A percentile compares a stretch with the other conserved stretches of the same genome.
These are phyloP conservation scores for Drosophila nr. medialis DNA, from an alignment of 2,888 invertebrate species.

Conservation along the genomic window DNA sequence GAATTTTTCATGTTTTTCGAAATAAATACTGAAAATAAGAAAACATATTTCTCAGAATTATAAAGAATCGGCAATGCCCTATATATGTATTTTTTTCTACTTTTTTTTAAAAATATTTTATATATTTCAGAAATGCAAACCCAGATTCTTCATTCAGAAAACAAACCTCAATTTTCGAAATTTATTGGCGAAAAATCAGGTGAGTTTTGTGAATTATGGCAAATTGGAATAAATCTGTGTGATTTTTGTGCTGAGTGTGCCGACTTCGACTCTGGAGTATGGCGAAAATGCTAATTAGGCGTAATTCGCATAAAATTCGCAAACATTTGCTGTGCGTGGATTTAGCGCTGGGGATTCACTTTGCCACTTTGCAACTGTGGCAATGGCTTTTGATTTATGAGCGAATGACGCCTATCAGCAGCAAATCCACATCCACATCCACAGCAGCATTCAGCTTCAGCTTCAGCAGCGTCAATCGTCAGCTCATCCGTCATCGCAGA, in stretches of 20 bases:
- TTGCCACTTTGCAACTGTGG: constrained; percentile 9
- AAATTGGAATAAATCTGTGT: neutral
- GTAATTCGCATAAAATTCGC: constrained; percentile 81
- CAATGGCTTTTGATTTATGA: constrained; percentile 70
- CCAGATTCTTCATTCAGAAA: too few species aligned
- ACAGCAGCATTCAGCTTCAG: constrained; percentile 15
- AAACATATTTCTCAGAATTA: neutral
- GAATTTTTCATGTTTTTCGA: fast-evolving
- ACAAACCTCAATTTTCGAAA: neutral
- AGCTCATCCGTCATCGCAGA: constrained; percentile 69
- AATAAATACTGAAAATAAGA: neutral
- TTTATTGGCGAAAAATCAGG: neutral
- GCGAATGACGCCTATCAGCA: constrained; percentile 65
- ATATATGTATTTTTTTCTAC: neutral
- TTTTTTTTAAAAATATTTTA: fast-evolving
- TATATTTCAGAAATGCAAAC: neutral
- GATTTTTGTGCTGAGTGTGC: neutral
- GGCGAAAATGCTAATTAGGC: constrained; percentile 79
- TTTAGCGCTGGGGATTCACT: constrained; percentile 7
- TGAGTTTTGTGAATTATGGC: too few species aligned
- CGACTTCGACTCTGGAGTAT: constrained; percentile 8
- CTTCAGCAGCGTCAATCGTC: constrained; percentile 60
- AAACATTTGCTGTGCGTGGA: constrained; percentile 65
- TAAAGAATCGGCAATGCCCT: neutral
- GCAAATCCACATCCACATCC: constrained; percentile 55